These are phyloP conservation scores for Drosophila punjabiensis DNA, from an alignment of 1,140 invertebrate genomes.

Conservation along the genomic window DNA sequence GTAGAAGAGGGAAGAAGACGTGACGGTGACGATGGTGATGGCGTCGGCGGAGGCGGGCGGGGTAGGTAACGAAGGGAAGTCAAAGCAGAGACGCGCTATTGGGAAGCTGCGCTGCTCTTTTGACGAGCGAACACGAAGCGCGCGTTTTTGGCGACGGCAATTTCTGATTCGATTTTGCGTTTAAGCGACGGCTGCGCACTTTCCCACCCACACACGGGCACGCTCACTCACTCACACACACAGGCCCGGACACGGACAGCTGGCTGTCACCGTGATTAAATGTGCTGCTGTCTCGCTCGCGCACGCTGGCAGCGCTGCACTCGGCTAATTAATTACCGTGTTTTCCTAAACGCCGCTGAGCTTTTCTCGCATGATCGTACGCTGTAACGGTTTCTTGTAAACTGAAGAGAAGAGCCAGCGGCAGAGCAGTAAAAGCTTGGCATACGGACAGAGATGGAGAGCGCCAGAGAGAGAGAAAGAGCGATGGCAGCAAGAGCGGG, in stretches of 20 bases:
- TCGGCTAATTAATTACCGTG: constrained; percentile 73
- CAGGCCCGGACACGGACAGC: constrained; percentile 24
- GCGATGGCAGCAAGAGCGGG: constrained; percentile 3
- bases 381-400: constrained; percentile 75
- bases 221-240: constrained; percentile 15
- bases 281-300: constrained; percentile 63
- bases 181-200: constrained; percentile 74
- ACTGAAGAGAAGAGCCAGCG: constrained; percentile 54
- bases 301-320: constrained; percentile 53
- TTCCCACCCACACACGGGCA: constrained; percentile 28
- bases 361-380: constrained; percentile 78
- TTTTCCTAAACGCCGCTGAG: constrained; percentile 53
- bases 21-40: constrained; percentile 16
- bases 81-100: constrained; percentile 69
- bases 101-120: constrained; percentile 60
- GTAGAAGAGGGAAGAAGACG: constrained; percentile 34
- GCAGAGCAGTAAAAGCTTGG: constrained; percentile 31
- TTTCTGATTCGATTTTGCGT: constrained; percentile 81
- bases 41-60: neutral
- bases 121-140: constrained; percentile 78
- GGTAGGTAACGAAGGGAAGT: constrained; percentile 54
- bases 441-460: constrained; percentile 18
- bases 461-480: constrained; percentile 27
- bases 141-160: constrained; percentile 79
- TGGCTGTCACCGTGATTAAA: constrained; percentile 77